Evolutionary conservation across 92 coral and sea anemone genomes (phyloP).

Genomic region (Pocillopora grandis): DNA sequence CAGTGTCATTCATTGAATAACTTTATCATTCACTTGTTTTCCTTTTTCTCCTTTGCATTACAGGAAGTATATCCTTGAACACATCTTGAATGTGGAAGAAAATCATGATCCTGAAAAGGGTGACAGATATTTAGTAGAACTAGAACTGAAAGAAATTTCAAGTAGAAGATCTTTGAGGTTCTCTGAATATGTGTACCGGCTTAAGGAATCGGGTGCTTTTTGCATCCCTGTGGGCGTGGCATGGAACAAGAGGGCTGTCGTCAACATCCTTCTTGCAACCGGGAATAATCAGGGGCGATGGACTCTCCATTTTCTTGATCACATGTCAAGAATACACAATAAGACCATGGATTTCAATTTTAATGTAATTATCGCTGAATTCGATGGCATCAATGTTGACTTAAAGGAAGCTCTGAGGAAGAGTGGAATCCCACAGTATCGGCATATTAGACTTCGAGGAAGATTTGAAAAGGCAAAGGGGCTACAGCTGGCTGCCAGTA

Average conservation of each 20-base stretch:
- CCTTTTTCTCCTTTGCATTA: neutral
- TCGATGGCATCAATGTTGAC: conserved; percentile 74
- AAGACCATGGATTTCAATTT: conserved; percentile 67
- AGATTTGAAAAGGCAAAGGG: conserved; percentile 79
- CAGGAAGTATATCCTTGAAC: conserved; percentile 62
- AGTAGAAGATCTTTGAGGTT: conserved; percentile 55
- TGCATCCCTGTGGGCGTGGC: conserved; percentile 74
- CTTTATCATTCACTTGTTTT: neutral
- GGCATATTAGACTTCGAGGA: conserved; percentile 56
- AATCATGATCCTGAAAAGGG: conserved; percentile 60
- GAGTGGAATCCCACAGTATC: conserved; percentile 73
- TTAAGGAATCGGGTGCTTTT: conserved; percentile 32
- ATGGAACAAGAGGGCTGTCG: conserved; percentile 72
- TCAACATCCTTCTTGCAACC: conserved; percentile 69
- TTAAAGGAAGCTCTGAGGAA: conserved; percentile 67
- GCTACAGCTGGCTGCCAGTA: conserved; percentile 65
- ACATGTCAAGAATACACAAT: conserved; percentile 67
- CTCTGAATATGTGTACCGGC: conserved; percentile 76
- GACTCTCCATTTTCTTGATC: conserved; percentile 83
- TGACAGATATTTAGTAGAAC: conserved; percentile 80
- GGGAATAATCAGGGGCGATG: conserved; percentile 91
- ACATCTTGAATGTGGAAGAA: conserved; percentile 72
- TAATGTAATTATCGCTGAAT: conserved; percentile 81
- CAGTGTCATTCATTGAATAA: no score
- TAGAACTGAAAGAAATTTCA: conserved; percentile 53